Evolutionary conservation across 2,797 vertebrate genomes (phyloP).

Genomic region (Zenarchopterus dispar): DNA sequence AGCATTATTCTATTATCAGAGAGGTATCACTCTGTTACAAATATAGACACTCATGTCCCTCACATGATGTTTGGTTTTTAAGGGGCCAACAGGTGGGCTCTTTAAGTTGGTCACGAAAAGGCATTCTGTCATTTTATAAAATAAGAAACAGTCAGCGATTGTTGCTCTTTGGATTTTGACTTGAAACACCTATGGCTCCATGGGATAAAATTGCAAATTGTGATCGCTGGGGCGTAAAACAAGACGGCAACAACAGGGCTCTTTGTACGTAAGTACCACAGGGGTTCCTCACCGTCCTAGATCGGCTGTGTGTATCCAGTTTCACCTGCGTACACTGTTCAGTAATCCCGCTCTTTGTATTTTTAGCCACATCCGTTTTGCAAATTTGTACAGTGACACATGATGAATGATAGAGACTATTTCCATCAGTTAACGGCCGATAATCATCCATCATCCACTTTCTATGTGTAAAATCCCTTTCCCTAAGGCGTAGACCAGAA

Average conservation of each 20-base stretch:
- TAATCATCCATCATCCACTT: conserved; percentile 57
- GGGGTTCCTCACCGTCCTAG: neutral
- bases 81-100: conserved; percentile 18
- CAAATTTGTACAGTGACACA: conserved; percentile 6
- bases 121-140: too few relatives aligned
- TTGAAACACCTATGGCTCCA: neutral
- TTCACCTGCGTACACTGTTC: neutral
- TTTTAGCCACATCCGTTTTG: conserved; percentile 7
- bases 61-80: conserved; percentile 27
- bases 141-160: neutral
- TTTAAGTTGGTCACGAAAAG: neutral
- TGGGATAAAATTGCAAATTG: neutral
- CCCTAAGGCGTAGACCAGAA: conserved; percentile 42
- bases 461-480: conserved; percentile 50
- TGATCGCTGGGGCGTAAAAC: neutral
- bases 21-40: conserved; percentile 15
- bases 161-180: neutral
- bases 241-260: conserved; percentile 3
- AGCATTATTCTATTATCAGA: conserved; percentile 32
- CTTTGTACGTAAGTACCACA: neutral
- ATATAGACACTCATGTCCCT: conserved; percentile 19
- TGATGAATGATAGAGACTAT: neutral
- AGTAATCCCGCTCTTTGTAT: neutral
- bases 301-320: conserved; percentile 12
- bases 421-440: conserved; percentile 28